These are phyloP conservation scores for Trachurus trachurus DNA, from an alignment of 2,797 vertebrate species.

Conservation along the genomic window DNA sequence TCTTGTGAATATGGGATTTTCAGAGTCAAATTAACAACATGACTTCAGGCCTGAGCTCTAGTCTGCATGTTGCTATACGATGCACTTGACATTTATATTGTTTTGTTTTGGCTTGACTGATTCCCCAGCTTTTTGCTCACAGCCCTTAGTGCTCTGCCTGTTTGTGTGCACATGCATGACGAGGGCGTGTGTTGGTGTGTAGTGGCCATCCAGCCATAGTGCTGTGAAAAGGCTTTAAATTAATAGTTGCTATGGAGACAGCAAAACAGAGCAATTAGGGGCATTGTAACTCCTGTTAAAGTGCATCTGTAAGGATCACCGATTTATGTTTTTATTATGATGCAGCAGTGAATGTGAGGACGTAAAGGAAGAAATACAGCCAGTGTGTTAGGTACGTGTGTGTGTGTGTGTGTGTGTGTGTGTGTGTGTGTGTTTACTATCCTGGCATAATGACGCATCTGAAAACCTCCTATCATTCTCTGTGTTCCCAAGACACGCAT, in stretches of 20 bases:
- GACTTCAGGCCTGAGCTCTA: constrained; percentile 40
- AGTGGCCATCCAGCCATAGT: constrained; percentile 10
- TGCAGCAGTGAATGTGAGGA: constrained; percentile 37
- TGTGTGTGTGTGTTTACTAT: constrained; percentile 41
- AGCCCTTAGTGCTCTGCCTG: constrained; percentile 11
- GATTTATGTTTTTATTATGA: constrained; percentile 44
- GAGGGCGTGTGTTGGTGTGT: constrained; percentile 20
- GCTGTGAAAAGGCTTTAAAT: constrained; percentile 56
- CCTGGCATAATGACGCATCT: constrained; percentile 58
- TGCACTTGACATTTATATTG: constrained; percentile 57
- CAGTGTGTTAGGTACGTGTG: constrained; percentile 12
- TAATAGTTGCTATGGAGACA: constrained; percentile 63
- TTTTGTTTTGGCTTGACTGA: constrained; percentile 43
- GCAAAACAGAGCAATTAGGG: constrained; percentile 57
- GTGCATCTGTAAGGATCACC: constrained; percentile 16
- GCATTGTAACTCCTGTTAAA: constrained; percentile 27
- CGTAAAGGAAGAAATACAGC: constrained; percentile 18
- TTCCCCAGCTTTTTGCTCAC: constrained; percentile 24
- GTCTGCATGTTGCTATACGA: constrained; percentile 20
- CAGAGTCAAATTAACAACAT: constrained; percentile 37
- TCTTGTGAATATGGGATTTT: constrained; percentile 42
- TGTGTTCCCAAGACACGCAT: constrained; percentile 60
- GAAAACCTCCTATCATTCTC: constrained; percentile 54
- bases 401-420: constrained; percentile 9
- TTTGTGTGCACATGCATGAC: constrained; percentile 34